Evolutionary conservation across 92 coral and sea anemone genomes (phyloP).

Genomic region (Porites evermanni): DNA sequence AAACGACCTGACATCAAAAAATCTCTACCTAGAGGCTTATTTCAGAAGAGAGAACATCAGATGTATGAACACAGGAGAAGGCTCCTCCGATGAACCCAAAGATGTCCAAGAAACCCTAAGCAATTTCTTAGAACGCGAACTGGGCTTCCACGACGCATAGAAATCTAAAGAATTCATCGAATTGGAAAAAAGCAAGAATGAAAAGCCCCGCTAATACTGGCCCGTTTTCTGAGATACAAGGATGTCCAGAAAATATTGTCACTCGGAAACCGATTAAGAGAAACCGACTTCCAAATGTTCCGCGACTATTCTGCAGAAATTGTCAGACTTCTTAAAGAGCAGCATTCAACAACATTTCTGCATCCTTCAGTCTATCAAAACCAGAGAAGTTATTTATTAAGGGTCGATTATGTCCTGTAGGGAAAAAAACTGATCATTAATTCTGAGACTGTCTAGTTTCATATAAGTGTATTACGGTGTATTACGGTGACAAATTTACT

Average conservation of each 20-base stretch:
- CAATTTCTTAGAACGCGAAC: not conserved
- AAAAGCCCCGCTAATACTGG: conserved; percentile 32
- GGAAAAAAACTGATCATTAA: conserved; percentile 32
- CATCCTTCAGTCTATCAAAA: conserved; percentile 14
- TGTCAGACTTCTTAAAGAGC: conserved; percentile 2
- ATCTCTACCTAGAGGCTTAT: not conserved
- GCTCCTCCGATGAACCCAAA: too few relatives aligned
- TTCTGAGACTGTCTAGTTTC: not conserved
- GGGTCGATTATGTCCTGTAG: conserved; percentile 31
- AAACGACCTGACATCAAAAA: not conserved
- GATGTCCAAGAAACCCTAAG: not conserved
- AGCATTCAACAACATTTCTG: not conserved
- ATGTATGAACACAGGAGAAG: too few relatives aligned
- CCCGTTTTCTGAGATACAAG: too few relatives aligned
- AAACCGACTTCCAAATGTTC: too few relatives aligned
- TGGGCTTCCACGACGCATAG: not conserved
- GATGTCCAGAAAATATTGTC: too few relatives aligned
- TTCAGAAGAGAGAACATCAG: too few relatives aligned
- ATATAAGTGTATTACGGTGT: too few relatives aligned
- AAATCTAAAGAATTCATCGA: conserved; percentile 8
- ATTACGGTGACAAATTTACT: not conserved
- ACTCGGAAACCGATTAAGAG: too few relatives aligned
- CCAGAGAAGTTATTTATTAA: conserved; percentile 38
- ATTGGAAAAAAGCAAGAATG: not conserved
- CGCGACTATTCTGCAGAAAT: conserved; percentile 18